Evolutionary conservation across 2,797 vertebrate species (phyloP).

Genomic region (Setipinna tenuifilis): DNA sequence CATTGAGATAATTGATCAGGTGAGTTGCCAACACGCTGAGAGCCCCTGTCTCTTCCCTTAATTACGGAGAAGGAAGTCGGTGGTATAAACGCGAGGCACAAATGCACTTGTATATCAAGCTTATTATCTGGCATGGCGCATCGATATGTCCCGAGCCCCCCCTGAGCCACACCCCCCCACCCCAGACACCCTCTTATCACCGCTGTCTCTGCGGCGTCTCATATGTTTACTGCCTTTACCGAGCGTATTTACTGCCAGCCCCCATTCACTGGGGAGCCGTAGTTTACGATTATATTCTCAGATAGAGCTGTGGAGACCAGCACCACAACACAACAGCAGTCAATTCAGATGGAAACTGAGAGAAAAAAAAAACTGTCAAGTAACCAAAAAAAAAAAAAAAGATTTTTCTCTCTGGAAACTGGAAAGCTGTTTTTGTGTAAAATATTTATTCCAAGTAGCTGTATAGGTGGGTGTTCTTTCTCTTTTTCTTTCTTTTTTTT

Average conservation of each 20-base stretch:
- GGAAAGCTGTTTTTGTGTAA: not conserved
- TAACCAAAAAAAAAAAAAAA: not conserved
- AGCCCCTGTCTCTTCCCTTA: conserved; percentile 57
- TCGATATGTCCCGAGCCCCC: conserved; percentile 56
- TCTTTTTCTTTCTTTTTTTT: not conserved
- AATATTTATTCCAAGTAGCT: not conserved
- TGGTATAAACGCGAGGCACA: conserved; percentile 63
- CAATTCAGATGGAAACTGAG: not conserved
- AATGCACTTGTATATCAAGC: conserved; percentile 66
- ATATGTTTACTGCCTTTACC: conserved; percentile 12
- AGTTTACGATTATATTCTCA: conserved; percentile 15
- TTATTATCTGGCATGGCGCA: conserved; percentile 62
- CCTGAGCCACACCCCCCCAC: conserved; percentile 32
- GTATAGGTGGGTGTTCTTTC: too few species aligned
- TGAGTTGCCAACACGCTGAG: conserved; percentile 48
- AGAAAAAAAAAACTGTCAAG: not conserved
- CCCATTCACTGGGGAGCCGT: not conserved
- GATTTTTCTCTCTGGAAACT: not conserved
- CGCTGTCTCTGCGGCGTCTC: conserved; percentile 17
- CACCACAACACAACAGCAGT: not conserved
- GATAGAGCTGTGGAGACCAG: conserved; percentile 2
- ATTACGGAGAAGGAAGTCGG: conserved; percentile 67
- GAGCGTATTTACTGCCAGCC: not conserved
- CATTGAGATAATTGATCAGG: conserved; percentile 67
- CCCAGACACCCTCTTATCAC: not conserved